A percentile compares a stretch with the other conserved stretches of the same genome.
Evolutionary conservation across 2,797 vertebrate genomes (phyloP).

Genomic region (Chaunax sp.): DNA sequence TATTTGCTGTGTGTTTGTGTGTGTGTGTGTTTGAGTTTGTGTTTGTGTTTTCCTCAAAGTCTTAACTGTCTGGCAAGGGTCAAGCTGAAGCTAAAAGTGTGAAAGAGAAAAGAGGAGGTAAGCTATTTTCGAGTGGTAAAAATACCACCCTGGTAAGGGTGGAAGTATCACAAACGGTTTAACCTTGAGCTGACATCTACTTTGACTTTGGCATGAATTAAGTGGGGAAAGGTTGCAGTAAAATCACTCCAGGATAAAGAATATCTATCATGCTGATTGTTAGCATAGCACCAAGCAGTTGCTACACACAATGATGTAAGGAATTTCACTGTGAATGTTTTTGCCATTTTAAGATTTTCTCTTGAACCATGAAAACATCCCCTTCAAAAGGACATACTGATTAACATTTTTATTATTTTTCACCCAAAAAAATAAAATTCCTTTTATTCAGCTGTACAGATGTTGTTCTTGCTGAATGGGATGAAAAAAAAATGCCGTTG

Average conservation of each 20-base stretch:
- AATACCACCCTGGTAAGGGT: constrained; percentile 44
- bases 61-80: constrained; percentile 48
- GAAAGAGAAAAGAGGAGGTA: constrained; percentile 39
- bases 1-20: constrained; percentile 22
- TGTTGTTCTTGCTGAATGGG: constrained; percentile 7
- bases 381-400: not conserved
- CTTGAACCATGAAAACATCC: constrained; percentile 7
- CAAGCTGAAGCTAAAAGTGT: constrained; percentile 52
- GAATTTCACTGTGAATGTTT: not conserved
- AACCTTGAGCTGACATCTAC: constrained; percentile 52
- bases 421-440: constrained; percentile 8
- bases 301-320: not conserved
- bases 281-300: not conserved
- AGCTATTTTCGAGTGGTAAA: constrained; percentile 43
- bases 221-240: constrained; percentile 3
- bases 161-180: constrained; percentile 42
- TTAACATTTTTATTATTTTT: constrained; percentile 12
- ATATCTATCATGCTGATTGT: not conserved
- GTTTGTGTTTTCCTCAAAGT: constrained; percentile 27
- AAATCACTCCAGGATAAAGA: not conserved
- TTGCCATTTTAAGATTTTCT: not conserved
- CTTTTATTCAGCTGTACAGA: constrained; percentile 15
- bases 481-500: constrained; percentile 1
- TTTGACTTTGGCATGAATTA: constrained; percentile 35
- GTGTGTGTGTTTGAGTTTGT: constrained; percentile 9